A percentile compares a stretch with the other conserved stretches of the same genome.
phyloP scores from a whole-genome alignment of 2,888 invertebrate species.

The Caenorhabditis auriculariae region DNA sequence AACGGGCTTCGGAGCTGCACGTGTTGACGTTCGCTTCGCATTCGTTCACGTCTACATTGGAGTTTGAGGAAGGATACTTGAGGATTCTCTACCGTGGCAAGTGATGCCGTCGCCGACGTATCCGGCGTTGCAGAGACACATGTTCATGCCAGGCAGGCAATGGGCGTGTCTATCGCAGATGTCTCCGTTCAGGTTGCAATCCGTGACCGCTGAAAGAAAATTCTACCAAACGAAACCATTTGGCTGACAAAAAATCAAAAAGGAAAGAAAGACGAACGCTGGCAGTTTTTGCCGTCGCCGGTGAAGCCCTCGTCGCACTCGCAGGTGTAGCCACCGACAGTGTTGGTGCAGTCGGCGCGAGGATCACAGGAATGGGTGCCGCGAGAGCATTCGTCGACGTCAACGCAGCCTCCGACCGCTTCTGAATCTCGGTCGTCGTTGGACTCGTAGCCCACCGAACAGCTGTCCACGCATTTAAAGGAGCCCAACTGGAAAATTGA shows the following conservation, averaged over 20 bases:
- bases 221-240: neutral
- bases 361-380: constrained; percentile 23
- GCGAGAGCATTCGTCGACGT: constrained; percentile 50
- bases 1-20: constrained; percentile 43
- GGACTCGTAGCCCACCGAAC: constrained; percentile 46
- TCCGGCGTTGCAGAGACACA: constrained; percentile 55
- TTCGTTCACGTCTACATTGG: constrained; percentile 58
- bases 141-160: constrained; percentile 47
- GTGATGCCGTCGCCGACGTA: constrained; percentile 57
- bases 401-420: constrained; percentile 47
- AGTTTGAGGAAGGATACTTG: neutral
- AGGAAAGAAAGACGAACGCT: constrained; percentile 34
- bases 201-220: constrained; percentile 44
- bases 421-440: too few relatives aligned
- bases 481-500: constrained; percentile 34
- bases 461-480: constrained; percentile 48
- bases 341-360: constrained; percentile 51
- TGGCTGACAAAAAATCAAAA: constrained; percentile 1
- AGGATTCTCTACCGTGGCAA: constrained; percentile 39
- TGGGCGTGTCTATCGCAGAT: constrained; percentile 59
- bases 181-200: constrained; percentile 47
- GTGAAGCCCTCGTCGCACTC: constrained; percentile 53
- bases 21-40: constrained; percentile 47
- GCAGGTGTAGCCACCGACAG: constrained; percentile 50
- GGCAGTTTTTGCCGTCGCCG: constrained; percentile 52